Conservation (phyloP, 2,113 vertebrate genomes). For the Pomatostomus ruficeps region DNA sequence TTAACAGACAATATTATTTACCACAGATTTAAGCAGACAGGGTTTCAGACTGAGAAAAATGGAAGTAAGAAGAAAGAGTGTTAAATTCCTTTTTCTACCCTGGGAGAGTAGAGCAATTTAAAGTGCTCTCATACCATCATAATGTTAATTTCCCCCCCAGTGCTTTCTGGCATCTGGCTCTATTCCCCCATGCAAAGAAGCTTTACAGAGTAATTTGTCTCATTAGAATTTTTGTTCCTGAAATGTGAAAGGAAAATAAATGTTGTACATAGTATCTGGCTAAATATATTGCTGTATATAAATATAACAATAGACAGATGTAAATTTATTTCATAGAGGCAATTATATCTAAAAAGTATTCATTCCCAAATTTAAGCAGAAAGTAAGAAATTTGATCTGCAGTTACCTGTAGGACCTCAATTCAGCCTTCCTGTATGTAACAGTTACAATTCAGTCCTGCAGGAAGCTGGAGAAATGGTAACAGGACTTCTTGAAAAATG, state of each 20-base stretch:
- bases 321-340: neutral
- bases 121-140: neutral
- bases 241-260: neutral
- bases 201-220: slow-evolving; percentile 8
- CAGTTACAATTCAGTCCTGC: neutral
- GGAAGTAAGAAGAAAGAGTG: neutral
- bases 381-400: neutral
- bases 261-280: neutral
- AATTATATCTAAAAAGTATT: neutral
- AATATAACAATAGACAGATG: neutral
- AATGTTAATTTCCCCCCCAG: slow-evolving; percentile 18
- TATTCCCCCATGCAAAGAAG: slow-evolving; percentile 13
- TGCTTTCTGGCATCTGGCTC: slow-evolving; percentile 44
- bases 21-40: neutral
- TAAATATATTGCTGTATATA: neutral
- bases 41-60: neutral
- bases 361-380: neutral
- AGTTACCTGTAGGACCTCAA: neutral
- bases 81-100: neutral
- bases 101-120: neutral
- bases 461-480: neutral
- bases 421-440: neutral
- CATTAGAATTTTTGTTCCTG: neutral
- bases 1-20: neutral
- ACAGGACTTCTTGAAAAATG: neutral